Evolutionary conservation across 2,797 vertebrate genomes (phyloP).

Genomic region (Notamacropus eugenii): DNA sequence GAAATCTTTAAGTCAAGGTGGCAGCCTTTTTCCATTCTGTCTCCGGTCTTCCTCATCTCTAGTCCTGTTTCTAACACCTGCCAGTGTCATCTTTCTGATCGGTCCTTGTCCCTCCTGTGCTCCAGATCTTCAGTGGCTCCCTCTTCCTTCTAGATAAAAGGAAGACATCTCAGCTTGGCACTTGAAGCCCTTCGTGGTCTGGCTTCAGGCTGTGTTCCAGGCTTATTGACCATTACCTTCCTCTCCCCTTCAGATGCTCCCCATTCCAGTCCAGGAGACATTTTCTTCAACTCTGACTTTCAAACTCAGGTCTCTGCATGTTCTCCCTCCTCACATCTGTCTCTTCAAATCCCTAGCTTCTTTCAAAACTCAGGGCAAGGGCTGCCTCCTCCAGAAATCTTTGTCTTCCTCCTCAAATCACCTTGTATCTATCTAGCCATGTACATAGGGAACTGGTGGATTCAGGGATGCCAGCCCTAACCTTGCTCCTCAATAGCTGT

Average conservation of each 20-base stretch:
- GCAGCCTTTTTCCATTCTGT: not conserved
- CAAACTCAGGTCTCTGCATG: not conserved
- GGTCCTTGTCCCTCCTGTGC: not conserved
- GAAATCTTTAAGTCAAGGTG: not conserved
- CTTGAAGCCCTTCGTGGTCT: not conserved
- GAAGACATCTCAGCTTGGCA: not conserved
- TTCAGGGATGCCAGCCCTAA: not conserved
- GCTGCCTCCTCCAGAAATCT: not conserved
- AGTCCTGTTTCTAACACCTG: not conserved
- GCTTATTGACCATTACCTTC: not conserved
- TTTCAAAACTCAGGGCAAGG: not conserved
- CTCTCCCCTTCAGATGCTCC: not conserved
- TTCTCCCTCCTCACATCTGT: not conserved
- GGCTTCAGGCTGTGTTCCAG: not conserved
- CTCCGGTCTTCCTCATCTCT: not conserved
- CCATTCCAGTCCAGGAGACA: not conserved
- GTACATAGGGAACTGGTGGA: not conserved
- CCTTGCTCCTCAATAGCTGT: not conserved
- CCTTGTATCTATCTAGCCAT: not conserved
- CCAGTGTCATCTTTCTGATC: not conserved
- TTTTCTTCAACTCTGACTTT: not conserved
- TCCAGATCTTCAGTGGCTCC: not conserved
- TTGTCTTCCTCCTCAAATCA: not conserved
- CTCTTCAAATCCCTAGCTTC: not conserved
- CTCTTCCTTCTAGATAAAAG: not conserved